Base-by-base conservation (phyloP, 2,113 vertebrate species). In the Chelonoidis abingdonii region DNA sequence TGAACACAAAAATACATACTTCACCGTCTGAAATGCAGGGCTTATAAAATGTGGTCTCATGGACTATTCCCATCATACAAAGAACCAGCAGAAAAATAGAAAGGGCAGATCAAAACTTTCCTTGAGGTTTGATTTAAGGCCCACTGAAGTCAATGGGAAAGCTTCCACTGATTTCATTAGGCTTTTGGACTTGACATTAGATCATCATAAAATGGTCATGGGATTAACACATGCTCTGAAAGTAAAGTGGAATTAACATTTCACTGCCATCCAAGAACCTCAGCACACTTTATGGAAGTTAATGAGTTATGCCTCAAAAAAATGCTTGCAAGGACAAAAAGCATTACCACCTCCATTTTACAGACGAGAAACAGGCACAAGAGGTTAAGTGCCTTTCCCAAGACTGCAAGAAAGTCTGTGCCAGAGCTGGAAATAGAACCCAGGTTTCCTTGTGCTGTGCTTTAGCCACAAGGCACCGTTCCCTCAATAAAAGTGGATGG, bases 191-290 rank as follows among this genome's bases (percentile, higher is more conserved):
- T 14, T 5, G 16, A 17, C 8, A 5, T 72, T 38, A 62, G 83
- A 80, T 4, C 59, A 89, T 49, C 31, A 80, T 78, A 82, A 90
- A 90, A 1, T 80, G 17, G 86, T 80, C 24, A 47, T 29, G 21
- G 21, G n/a, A 78, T 12, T 47, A 78, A 78, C 41, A 72, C 25
- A 8, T 31, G 2, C 35, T 86, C 80, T 89, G 27, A 83, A 92
- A 89, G 13, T 49, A 47, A 88, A 49, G 41, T 75, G 19, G 88
- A 88, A 94, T 92, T 56, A 21, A 2, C 38, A 88, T 41, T 90
- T 90, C 27, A 86, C 11, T 84, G 29, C 84, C 80, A 69, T 59
- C 41, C 35, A 86, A 12, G 69, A 52, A 38, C 80, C 54, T 94
- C 11, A 53, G 72, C 12, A 41, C 2, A 44, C 62, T n/a, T 69